phyloP scores from a whole-genome alignment of 2,113 vertebrate species.

The Myrmecophaga tridactyla region DNA sequence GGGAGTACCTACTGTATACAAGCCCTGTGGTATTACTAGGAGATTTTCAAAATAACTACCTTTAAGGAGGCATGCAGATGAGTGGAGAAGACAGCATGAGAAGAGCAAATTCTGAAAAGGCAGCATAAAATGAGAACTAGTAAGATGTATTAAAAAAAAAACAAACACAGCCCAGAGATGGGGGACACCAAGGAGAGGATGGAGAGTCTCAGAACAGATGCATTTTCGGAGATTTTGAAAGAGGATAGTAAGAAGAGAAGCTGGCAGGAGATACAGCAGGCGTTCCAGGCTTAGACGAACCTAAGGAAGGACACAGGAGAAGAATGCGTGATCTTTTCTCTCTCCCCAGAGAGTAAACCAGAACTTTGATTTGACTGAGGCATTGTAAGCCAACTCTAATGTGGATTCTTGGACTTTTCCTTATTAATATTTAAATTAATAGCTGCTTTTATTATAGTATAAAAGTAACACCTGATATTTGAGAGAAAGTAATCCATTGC shows the following conservation, averaged over 20 bases:
- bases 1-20: neutral
- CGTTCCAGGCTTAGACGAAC: neutral
- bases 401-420: neutral
- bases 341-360: neutral
- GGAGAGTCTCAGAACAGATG: too few relatives aligned
- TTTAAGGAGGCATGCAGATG: neutral
- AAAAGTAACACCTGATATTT: neutral
- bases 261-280: neutral
- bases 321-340: neutral
- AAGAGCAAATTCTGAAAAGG: neutral
- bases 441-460: neutral
- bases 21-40: neutral
- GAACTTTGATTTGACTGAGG: conserved; percentile 1
- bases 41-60: conserved; percentile 1
- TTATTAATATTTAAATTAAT: conserved; percentile 50
- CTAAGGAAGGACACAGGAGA: neutral
- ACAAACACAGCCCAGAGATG: neutral
- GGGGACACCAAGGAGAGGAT: neutral
- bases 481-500: neutral
- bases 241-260: neutral
- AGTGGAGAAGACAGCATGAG: neutral
- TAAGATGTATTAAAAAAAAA: neutral
- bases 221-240: neutral
- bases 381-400: neutral
- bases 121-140: neutral